phyloP scores from a whole-genome alignment of 2,113 vertebrate genomes.

The Brachyhypopomus gauderio region DNA sequence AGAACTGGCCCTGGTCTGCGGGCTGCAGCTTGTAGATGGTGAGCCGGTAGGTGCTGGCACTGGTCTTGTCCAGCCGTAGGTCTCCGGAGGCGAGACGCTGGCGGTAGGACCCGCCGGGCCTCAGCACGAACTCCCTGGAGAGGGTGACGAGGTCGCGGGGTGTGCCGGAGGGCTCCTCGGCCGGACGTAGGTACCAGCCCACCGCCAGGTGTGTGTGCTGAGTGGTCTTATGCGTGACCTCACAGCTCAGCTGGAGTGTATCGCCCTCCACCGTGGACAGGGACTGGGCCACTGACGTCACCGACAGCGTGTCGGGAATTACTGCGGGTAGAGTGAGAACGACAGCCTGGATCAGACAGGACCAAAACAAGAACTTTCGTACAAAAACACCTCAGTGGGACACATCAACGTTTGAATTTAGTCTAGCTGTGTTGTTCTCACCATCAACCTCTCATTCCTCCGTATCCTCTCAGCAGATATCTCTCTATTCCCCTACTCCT shows the following conservation, averaged over 20 bases:
- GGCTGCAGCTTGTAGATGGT: constrained; percentile 93
- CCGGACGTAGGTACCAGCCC: constrained; percentile 84
- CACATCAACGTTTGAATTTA: constrained; percentile 18
- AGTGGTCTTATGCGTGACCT: constrained; percentile 81
- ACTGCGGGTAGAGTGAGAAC: constrained; percentile 72
- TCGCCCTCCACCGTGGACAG: constrained; percentile 91
- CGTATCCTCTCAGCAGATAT: not conserved
- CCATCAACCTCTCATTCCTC: not conserved
- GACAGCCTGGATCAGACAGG: not conserved
- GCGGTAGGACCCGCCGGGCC: constrained; percentile 80
- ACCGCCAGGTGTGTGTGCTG: constrained; percentile 94
- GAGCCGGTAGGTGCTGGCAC: constrained; percentile 83
- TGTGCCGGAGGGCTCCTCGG: constrained; percentile 68
- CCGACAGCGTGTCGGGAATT: constrained; percentile 87
- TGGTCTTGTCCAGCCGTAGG: constrained; percentile 89
- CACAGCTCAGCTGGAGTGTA: constrained; percentile 87
- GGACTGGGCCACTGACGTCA: constrained; percentile 78
- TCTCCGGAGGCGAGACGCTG: constrained; percentile 91
- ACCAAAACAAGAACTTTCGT: not conserved
- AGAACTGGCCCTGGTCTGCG: constrained; percentile 88
- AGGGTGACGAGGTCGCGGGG: constrained; percentile 87
- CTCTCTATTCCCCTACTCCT: not conserved
- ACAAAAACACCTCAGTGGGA: not conserved
- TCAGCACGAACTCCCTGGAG: constrained; percentile 87
- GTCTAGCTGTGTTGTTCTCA: constrained; percentile 34